Evolutionary conservation across 2,797 vertebrate species (phyloP).

Genomic region (Hipposideros larvatus): DNA sequence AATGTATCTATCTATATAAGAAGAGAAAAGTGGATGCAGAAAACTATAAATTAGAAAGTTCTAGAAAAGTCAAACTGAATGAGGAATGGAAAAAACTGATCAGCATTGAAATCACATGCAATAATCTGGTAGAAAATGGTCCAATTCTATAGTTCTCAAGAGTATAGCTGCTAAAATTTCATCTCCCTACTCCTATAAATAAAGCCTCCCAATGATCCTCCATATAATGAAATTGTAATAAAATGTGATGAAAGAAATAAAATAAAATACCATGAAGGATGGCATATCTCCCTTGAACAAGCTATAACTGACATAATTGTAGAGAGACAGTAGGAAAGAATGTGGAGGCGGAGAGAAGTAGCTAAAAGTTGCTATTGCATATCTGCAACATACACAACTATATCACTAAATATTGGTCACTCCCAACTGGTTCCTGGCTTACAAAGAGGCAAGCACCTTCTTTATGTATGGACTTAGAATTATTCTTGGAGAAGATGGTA

Average conservation of each 20-base stretch:
- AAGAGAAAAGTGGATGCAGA: neutral
- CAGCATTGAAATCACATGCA: neutral
- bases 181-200: neutral
- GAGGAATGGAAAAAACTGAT: neutral
- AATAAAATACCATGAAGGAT: neutral
- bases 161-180: neutral
- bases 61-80: neutral
- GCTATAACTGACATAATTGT: neutral
- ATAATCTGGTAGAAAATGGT: neutral
- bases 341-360: too few relatives aligned
- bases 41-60: neutral
- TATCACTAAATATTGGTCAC: neutral
- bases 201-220: neutral
- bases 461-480: neutral
- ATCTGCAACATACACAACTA: neutral
- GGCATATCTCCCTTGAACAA: neutral
- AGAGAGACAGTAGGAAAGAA: neutral
- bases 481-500: neutral
- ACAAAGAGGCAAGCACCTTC: neutral
- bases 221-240: neutral
- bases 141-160: neutral
- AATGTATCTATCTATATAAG: neutral
- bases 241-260: neutral
- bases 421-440: neutral
- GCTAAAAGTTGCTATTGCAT: neutral